Evolutionary conservation across 1,140 invertebrate species (phyloP).

Genomic region (Heliconius hermathena): DNA sequence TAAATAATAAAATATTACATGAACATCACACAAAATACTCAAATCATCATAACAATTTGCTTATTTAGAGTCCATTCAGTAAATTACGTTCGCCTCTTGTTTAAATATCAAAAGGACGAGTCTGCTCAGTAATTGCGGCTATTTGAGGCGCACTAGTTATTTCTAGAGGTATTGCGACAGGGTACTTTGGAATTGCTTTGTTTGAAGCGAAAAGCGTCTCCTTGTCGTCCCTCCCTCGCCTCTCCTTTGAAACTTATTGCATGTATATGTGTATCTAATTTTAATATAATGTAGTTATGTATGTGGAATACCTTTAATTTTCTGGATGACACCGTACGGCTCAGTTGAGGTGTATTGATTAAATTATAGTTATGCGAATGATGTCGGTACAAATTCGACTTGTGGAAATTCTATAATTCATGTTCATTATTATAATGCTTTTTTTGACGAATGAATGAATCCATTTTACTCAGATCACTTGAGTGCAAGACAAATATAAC

Average conservation of each 20-base stretch:
- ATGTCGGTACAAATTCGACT: too few species aligned
- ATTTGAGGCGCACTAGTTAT: not conserved
- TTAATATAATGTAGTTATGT: not conserved
- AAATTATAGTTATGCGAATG: too few species aligned
- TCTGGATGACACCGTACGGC: too few species aligned
- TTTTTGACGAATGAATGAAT: too few species aligned
- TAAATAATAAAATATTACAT: not conserved
- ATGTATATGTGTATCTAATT: not conserved
- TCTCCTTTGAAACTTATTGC: not conserved
- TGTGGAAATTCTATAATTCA: too few species aligned
- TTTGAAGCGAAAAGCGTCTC: not conserved
- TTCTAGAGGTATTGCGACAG: conserved; percentile 8
- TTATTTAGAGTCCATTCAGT: not conserved
- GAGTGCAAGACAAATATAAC: too few species aligned
- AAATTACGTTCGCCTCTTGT: not conserved
- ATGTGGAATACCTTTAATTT: not conserved
- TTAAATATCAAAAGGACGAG: conserved; percentile 2
- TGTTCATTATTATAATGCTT: too few species aligned
- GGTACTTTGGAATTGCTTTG: not conserved
- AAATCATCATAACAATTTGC: not conserved
- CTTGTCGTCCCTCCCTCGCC: not conserved
- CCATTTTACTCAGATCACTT: too few species aligned
- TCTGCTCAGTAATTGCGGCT: conserved; percentile 10
- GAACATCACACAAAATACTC: not conserved
- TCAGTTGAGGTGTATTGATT: too few species aligned